These are phyloP conservation scores for Salvelinus sp. DNA, from an alignment of 2,113 vertebrate genomes.

Conservation along the genomic window DNA sequence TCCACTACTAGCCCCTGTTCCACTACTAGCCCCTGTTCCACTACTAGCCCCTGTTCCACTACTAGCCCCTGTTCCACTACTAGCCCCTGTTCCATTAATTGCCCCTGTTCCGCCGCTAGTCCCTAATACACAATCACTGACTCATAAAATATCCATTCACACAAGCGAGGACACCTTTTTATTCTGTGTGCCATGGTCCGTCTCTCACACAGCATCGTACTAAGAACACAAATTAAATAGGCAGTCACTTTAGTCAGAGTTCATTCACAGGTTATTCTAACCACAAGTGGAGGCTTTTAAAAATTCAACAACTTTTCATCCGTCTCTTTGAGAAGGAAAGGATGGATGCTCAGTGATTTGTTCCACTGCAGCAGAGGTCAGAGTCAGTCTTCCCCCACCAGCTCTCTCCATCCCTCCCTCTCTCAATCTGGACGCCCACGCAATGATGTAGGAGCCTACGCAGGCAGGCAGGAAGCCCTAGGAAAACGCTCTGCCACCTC, in stretches of 20 bases:
- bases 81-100: too few species aligned
- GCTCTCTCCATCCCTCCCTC: constrained; percentile 11
- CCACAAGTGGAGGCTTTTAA: constrained; percentile 23
- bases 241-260: neutral
- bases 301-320: constrained; percentile 19
- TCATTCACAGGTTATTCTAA: constrained; percentile 9
- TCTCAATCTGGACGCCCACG: constrained; percentile 21
- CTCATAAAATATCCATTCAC: too few species aligned
- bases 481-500: constrained; percentile 44
- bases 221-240: neutral
- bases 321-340: neutral
- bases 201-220: neutral
- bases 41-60: too few species aligned
- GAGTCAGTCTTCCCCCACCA: constrained; percentile 31
- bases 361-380: constrained; percentile 17
- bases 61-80: too few species aligned
- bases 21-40: too few species aligned
- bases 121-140: too few species aligned
- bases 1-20: too few species aligned
- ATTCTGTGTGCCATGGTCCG: too few species aligned
- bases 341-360: constrained; percentile 18
- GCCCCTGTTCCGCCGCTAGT: too few species aligned
- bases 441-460: constrained; percentile 49
- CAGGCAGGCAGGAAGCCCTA: constrained; percentile 42
- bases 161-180: too few species aligned